These are phyloP conservation scores for Branchipolynoe longqiensis DNA, from an alignment of 2,888 invertebrate genomes.

Conservation along the genomic window DNA sequence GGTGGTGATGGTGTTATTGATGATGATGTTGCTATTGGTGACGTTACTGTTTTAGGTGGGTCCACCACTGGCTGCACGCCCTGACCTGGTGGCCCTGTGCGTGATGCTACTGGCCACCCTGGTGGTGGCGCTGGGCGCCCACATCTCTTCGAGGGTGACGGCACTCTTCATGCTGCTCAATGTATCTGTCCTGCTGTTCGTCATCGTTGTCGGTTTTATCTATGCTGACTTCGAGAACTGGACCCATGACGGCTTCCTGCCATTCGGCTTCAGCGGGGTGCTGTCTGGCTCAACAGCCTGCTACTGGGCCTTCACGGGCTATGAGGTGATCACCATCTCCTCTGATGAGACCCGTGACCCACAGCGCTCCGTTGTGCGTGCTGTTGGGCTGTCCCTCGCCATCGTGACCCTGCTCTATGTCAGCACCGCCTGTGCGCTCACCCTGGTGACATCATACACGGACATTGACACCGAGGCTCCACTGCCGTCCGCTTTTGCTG, in stretches of 20 bases:
- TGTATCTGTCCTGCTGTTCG: slow-evolving; percentile 80
- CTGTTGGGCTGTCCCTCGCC: slow-evolving; percentile 71
- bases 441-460: slow-evolving; percentile 68
- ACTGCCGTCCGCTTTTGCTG: slow-evolving; percentile 78
- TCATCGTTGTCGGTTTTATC: slow-evolving; percentile 88
- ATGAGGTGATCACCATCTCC: slow-evolving; percentile 82
- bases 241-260: slow-evolving; percentile 84
- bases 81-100: slow-evolving; percentile 81
- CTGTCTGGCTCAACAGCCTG: slow-evolving; percentile 79
- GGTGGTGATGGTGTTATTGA: no score
- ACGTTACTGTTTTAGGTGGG: slow-evolving; percentile 46
- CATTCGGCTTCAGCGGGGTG: slow-evolving; percentile 81
- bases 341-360: slow-evolving; percentile 82
- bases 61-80: slow-evolving; percentile 70
- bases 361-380: slow-evolving; percentile 80
- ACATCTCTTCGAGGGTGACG: slow-evolving; percentile 81
- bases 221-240: slow-evolving; percentile 92
- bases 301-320: slow-evolving; percentile 82
- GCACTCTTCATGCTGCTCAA: slow-evolving; percentile 81
- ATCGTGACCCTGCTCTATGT: slow-evolving; percentile 65
- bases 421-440: slow-evolving; percentile 40
- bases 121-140: slow-evolving; percentile 80
- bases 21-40: neutral
- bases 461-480: slow-evolving; percentile 76
- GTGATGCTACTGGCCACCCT: slow-evolving; percentile 83